Percentiles rank a stretch among this genome's conserved stretches.
Conservation (phyloP, 2,113 vertebrate genomes). For the Mirza zaza region DNA sequence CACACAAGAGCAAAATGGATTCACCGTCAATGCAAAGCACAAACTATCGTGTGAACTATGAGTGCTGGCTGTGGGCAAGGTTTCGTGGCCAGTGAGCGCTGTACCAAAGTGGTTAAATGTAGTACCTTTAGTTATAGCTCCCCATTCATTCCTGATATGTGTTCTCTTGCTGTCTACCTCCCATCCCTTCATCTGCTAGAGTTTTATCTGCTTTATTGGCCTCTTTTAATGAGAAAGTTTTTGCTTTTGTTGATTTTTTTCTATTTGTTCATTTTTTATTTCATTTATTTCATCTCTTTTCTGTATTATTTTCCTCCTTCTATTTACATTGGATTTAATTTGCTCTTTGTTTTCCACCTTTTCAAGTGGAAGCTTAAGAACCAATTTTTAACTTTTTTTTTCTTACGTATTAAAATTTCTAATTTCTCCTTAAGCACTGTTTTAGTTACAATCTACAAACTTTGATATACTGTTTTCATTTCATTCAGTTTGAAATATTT, state of each 20-base stretch:
- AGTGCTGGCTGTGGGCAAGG: no score
- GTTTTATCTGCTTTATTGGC: neutral
- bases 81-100: no score
- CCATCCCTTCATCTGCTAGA: neutral
- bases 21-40: no score
- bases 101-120: neutral
- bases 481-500: neutral
- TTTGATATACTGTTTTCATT: neutral
- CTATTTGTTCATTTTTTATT: neutral
- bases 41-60: no score
- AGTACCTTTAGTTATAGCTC: neutral
- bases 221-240: neutral
- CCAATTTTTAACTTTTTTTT: neutral
- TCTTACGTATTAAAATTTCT: neutral
- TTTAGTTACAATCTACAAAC: neutral
- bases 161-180: neutral
- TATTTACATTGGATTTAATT: neutral
- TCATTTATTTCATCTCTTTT: neutral
- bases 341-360: neutral
- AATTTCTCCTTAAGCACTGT: neutral
- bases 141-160: neutral
- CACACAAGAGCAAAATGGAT: no score
- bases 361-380: neutral
- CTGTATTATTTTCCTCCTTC: neutral
- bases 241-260: neutral